Base-by-base conservation (phyloP, 2,888 invertebrate genomes). In the Dynastes tityus region DNA sequence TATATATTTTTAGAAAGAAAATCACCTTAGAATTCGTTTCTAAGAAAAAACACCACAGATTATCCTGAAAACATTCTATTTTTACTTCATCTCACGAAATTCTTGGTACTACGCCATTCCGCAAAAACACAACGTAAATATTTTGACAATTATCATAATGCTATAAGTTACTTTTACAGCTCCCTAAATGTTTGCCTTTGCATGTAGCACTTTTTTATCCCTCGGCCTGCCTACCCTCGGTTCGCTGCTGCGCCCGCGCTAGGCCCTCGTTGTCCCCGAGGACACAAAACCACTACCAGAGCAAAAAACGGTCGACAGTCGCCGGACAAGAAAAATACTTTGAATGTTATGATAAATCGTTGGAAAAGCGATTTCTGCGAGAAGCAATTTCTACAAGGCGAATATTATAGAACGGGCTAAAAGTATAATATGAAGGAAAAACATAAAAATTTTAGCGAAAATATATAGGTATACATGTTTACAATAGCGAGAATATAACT, bases 191-290 rank as follows among this genome's bases (percentile, higher is more conserved):
- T 86, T 86, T 85, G 83, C 85, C 83, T 86, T 86, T 85, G 85
- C 85, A 86, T 86, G 85, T 84, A 83, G 83, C 84, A 83, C 83
- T 84, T 84, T 85, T 85, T 85, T 86, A 84, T 84, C 84, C 84
- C 76, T 65, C 78, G 29, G 9, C 63, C 29, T 58, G 80, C 79
- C 79, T 81, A 82, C 82, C 83, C 79, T 78, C 77, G 80, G 79
- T 77, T 80, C 80, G 80, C 81, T 81, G 80, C 80, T 45, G 79
- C 80, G 80, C 76, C 77, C 55, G 55, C 55, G 55, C 55, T 58
- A 58, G 78, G 67, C 22, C 73, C 51, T 67, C 68, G 63, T 79
- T 68, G 63, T 79, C 81, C 81, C 81, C 65, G 51, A 79, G 82
- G 81, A 80, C 55, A 61, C 61, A 58, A 64, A 68, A 64, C 76